Evolutionary conservation across 2,113 vertebrate species (phyloP).

Genomic region (Macaca nemestrina): DNA sequence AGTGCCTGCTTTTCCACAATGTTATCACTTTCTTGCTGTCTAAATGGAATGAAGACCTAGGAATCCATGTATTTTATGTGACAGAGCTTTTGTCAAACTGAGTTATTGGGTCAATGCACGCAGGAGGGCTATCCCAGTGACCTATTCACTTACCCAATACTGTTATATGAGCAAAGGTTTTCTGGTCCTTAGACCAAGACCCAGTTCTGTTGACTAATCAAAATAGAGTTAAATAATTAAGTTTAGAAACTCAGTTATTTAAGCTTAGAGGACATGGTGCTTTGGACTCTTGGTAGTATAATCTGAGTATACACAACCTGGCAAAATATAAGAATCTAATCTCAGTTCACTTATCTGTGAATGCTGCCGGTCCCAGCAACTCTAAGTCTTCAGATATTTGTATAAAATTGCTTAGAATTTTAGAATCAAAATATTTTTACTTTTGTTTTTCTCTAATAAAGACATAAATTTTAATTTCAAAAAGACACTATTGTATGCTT

Average conservation of each 20-base stretch:
- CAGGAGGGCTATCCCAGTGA: rapidly evolving
- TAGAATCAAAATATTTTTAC: not conserved
- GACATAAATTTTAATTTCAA: not conserved
- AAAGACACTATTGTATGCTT: not conserved
- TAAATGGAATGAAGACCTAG: not conserved
- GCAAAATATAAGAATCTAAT: not conserved
- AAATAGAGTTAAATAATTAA: not conserved
- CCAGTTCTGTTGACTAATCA: not conserved
- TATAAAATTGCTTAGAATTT: not conserved
- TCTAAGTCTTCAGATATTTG: not conserved
- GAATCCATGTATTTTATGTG: not conserved
- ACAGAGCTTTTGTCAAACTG: not conserved
- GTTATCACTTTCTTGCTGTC: not conserved
- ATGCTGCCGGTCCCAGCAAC: not conserved
- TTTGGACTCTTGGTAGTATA: not conserved
- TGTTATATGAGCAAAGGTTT: not conserved
- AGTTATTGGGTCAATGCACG: not conserved
- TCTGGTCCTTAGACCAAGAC: not conserved
- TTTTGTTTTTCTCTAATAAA: not conserved
- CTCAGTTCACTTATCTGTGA: not conserved
- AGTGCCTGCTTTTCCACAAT: not conserved
- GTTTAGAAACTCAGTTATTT: not conserved
- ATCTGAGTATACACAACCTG: not conserved
- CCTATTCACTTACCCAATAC: not conserved
- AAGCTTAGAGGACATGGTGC: not conserved